Evolutionary conservation across 2,113 vertebrate genomes (phyloP).

Genomic region (Chrysochloris asiatica): DNA sequence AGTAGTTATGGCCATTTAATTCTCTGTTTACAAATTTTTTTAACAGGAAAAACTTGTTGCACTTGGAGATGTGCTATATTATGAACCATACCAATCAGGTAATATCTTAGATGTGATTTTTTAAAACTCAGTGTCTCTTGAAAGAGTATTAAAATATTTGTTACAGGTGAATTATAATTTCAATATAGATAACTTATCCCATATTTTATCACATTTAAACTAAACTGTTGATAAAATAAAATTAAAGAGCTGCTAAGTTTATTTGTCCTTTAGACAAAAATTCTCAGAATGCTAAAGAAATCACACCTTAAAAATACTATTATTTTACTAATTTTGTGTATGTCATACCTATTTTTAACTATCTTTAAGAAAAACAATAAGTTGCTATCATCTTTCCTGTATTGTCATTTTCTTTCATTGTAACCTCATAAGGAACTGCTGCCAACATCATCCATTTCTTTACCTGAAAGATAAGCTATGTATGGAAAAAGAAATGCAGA

Average conservation of each 20-base stretch:
- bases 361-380: neutral
- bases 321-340: neutral
- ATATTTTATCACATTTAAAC: slow-evolving; percentile 34
- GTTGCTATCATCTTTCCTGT: slow-evolving; percentile 21
- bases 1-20: slow-evolving; percentile 5
- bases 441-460: neutral
- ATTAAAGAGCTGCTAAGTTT: slow-evolving; percentile 25
- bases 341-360: neutral
- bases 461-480: slow-evolving; percentile 12
- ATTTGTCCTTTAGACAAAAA: slow-evolving; percentile 29
- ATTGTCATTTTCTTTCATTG: neutral
- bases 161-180: slow-evolving; percentile 28
- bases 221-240: slow-evolving; percentile 28
- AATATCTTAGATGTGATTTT: slow-evolving; percentile 43
- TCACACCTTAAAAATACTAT: neutral
- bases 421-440: slow-evolving; percentile 4
- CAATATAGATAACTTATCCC: neutral
- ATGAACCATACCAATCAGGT: slow-evolving; percentile 64
- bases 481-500: neutral
- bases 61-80: slow-evolving; percentile 73
- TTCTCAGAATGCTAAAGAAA: slow-evolving; percentile 1
- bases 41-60: slow-evolving; percentile 84
- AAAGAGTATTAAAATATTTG: slow-evolving; percentile 24
- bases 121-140: neutral
- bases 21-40: slow-evolving; percentile 61